Base-by-base conservation (phyloP, 2,888 invertebrate genomes). In the Eilema griseolum region DNA sequence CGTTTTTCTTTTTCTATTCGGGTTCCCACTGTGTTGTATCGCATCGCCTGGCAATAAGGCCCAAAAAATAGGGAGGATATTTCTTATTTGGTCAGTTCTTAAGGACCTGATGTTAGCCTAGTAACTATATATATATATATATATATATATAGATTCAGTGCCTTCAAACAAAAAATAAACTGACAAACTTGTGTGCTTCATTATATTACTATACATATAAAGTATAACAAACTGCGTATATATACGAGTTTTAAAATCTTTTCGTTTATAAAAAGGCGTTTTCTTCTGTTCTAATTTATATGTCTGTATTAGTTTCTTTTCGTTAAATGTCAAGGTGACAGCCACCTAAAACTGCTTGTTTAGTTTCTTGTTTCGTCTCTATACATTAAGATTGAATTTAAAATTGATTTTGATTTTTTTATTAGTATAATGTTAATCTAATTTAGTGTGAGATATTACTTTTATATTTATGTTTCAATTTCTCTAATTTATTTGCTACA, bases 261-360 rank as follows among this genome's bases (percentile, higher is more conserved):
- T n/a, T n/a, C n/a, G n/a, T n/a, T n/a, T n/a, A n/a, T n/a, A n/a
- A n/a, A n/a, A n/a, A n/a, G 26, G 26, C 2, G 26, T 24, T 26
- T 59, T 24, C 57, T 52, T 41, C 41, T 52, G n/a, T 52, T 10
- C 0, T 52, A 52, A 24, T 41, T 61, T 31, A 61, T 46, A 20
- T 61, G n/a, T 52, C 10, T 56, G 28, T 23, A 16, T 61, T 28
- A 23, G 20, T 23, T 61, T n/a, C 28, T 16, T 61, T 61, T 26
- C 5, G n/a, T 61, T 31, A 52, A 61, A 67, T 67, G 67, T 67
- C 67, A 67, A 67, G 67, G 67, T 67, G 31, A 31, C 24, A 41
- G 14, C 8, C n/a, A 61, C 46, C 41, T 61, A 37, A 23, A 12
- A 31, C 16, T 52, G 26, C 11, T 23, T 24, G 12, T 31, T 61